These are phyloP conservation scores for Bombus haemorrhoidalis DNA, from an alignment of 1,140 invertebrate species.

Conservation along the genomic window DNA sequence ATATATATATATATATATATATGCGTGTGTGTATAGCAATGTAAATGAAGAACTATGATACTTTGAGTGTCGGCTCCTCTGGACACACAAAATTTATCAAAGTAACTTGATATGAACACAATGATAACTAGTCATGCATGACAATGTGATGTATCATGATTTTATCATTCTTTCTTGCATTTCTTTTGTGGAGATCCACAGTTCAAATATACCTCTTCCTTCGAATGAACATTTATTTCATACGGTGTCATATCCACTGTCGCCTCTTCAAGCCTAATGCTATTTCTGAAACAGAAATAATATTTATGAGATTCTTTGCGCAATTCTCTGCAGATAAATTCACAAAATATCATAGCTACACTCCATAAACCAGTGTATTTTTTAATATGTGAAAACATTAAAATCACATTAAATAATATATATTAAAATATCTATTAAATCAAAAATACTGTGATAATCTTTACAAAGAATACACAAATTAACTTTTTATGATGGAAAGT, in stretches of 20 bases:
- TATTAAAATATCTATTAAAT: neutral
- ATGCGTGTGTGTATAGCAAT: conserved; percentile 29
- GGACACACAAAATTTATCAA: conserved; percentile 33
- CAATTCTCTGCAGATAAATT: neutral
- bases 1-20: conserved; percentile 1
- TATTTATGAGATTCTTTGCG: neutral
- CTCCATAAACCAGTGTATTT: neutral
- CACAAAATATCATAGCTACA: neutral
- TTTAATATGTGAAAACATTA: neutral
- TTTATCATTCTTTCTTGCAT: conserved; percentile 54
- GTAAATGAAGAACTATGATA: conserved; percentile 28
- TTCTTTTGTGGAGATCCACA: conserved; percentile 49
- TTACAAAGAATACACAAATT: no score
- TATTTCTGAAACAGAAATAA: conserved; percentile 38
- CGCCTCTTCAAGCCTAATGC: neutral
- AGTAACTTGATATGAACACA: conserved; percentile 61
- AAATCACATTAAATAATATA: neutral
- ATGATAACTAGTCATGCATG: conserved; percentile 47
- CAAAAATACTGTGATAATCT: neutral
- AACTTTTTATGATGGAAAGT: neutral
- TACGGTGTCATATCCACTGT: conserved; percentile 59
- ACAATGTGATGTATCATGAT: conserved; percentile 34
- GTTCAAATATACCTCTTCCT: conserved; percentile 25
- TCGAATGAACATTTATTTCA: conserved; percentile 36
- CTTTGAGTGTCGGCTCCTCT: conserved; percentile 14